A percentile compares a stretch with the other conserved stretches of the same genome.
These are phyloP conservation scores for Jordanella pulchra DNA, from an alignment of 2,797 vertebrate genomes.

Conservation along the genomic window DNA sequence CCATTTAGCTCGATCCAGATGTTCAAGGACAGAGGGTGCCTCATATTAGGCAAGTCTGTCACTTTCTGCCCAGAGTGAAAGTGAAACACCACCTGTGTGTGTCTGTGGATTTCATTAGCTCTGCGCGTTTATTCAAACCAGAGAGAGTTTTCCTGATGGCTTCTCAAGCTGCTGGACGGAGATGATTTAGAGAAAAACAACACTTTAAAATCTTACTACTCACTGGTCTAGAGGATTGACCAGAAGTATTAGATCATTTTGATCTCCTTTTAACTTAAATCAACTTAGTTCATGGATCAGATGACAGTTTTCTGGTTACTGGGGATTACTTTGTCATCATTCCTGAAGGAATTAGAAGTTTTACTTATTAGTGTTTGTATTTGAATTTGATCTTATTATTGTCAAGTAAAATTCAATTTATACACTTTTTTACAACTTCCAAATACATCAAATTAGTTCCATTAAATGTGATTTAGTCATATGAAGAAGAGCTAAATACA, in stretches of 20 bases:
- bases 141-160: constrained; percentile 47
- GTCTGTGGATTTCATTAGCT: constrained; percentile 50
- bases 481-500: too few relatives aligned
- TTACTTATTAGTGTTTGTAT: not conserved
- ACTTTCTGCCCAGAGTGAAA: constrained; percentile 62
- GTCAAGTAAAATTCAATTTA: not conserved
- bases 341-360: not conserved
- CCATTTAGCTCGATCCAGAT: constrained; percentile 54
- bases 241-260: not conserved
- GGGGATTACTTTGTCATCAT: not conserved
- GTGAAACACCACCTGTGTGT: constrained; percentile 72
- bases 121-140: constrained; percentile 28
- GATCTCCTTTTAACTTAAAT: constrained; percentile 1
- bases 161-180: constrained; percentile 61
- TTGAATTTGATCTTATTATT: too few relatives aligned
- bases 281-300: constrained; percentile 2
- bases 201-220: constrained; percentile 3
- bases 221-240: constrained; percentile 1
- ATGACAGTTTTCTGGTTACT: not conserved
- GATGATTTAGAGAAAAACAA: constrained; percentile 14
- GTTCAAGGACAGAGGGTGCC: constrained; percentile 60
- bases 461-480: too few relatives aligned
- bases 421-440: too few relatives aligned
- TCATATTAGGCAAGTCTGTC: constrained; percentile 51
- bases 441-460: too few relatives aligned